Base-by-base conservation (phyloP, 2,888 invertebrate genomes). In the Automeris io region DNA sequence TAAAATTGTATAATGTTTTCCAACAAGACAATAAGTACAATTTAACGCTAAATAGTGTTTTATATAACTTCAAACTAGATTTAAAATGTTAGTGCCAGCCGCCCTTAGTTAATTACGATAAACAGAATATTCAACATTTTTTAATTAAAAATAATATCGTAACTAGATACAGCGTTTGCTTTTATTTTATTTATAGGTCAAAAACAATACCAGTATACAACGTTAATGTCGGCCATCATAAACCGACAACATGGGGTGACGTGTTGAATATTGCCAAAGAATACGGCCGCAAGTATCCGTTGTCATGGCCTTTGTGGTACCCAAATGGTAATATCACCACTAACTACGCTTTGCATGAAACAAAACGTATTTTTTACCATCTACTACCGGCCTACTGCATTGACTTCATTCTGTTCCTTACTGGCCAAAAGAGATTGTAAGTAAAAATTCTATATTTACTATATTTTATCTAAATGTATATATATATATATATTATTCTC, bases 221-320 rank as follows among this genome's bases (percentile, higher is more conserved):
- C 69, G 88, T 96, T 50, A 96, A 96, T 24, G 93, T 94, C 40
- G 95, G 96, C 7, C 91, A 92, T 32, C 89, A 93, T 25, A 90
- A 94, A 54, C 93, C 93, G 2, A 90, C 96, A 21, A 93, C 93
- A 0, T 98, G 98, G 96, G 92, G 92, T 2, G 92, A 95, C 13
- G 90, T 98, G 7, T 88, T 97, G 50, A 83, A 90, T 37, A 86
- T 90, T 40, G 93, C 92, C 7, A 91, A 91, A 57, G 77, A 83
- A 13, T 88, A 92, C 35, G 90, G 90, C 4, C 88, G 92, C 49
- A 86, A 91, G 40, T 91, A 93, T 67, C 97, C 97, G 0, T 90
- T 96, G 54, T 92, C 94, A 45, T 91, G 92, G 69, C 93, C 95
- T 6, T 88, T 96, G 37, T 95, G 97, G 93, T 95, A 92, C 69